A percentile compares a stretch with the other conserved stretches of the same genome.
These are phyloP conservation scores for Hybognathus amarus DNA, from an alignment of 2,797 vertebrate species.

Conservation along the genomic window DNA sequence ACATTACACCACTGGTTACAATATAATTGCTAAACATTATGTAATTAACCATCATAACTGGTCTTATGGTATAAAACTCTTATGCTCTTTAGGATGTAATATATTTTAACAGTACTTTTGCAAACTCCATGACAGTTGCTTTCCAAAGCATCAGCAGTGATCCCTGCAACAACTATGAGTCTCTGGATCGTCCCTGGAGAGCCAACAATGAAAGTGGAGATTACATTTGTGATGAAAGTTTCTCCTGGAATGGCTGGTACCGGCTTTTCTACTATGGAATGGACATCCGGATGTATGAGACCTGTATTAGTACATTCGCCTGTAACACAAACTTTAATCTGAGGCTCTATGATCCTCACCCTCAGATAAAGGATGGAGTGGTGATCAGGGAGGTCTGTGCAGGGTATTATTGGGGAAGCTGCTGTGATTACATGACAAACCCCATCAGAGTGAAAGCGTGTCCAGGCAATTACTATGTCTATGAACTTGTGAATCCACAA, in stretches of 20 bases:
- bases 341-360: not conserved
- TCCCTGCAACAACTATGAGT: slow-evolving; percentile 27
- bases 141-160: not conserved
- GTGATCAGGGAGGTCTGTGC: not conserved
- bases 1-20: too few species aligned
- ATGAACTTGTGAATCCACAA: slow-evolving; percentile 14
- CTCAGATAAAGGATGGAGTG: slow-evolving; percentile 31
- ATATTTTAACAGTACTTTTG: not conserved
- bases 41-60: too few species aligned
- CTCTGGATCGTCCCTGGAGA: slow-evolving; percentile 34
- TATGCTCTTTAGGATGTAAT: too few species aligned
- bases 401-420: rapidly evolving
- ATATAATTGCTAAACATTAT: not conserved
- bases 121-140: not conserved
- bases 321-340: rapidly evolving
- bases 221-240: rapidly evolving
- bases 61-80: too few species aligned
- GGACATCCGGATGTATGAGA: slow-evolving; percentile 28
- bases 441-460: slow-evolving; percentile 29
- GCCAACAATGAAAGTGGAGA: slow-evolving; percentile 20
- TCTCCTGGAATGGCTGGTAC: slow-evolving; percentile 39
- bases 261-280: slow-evolving; percentile 18
- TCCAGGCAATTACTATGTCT: slow-evolving; percentile 10
- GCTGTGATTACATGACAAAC: not conserved
- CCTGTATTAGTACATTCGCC: not conserved